Conservation (phyloP, 2,113 vertebrate genomes). For the Bungarus multicinctus region DNA sequence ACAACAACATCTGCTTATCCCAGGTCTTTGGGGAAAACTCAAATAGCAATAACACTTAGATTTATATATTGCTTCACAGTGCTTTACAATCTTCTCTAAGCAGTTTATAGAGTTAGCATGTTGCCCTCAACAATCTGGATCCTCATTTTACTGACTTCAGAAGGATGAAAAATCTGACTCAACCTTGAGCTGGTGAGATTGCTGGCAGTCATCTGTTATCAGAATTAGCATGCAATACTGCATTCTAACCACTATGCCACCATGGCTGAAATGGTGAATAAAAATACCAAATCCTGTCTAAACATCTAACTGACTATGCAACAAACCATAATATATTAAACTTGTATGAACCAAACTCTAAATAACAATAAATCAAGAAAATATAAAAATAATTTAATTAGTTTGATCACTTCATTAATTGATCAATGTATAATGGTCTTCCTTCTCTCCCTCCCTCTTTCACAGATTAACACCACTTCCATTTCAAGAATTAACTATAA, state of each 20-base stretch:
- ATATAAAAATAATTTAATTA: neutral
- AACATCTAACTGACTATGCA: neutral
- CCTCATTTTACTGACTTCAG: neutral
- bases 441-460: neutral
- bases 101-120: neutral
- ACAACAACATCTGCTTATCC: neutral
- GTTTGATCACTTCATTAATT: neutral
- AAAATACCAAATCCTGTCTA: neutral
- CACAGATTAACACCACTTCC: neutral
- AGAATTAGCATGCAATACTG: neutral
- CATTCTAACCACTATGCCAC: neutral
- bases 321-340: neutral
- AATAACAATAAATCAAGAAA: neutral
- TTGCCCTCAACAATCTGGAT: neutral
- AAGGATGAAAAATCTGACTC: neutral
- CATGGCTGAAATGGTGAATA: neutral
- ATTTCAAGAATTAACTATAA: neutral
- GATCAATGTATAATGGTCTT: neutral
- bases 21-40: neutral
- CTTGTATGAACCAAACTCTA: neutral
- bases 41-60: neutral
- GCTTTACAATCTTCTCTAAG: neutral
- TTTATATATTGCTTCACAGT: neutral
- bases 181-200: neutral
- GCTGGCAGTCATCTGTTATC: neutral